A percentile compares a stretch with the other conserved stretches of the same genome.
These are phyloP conservation scores for Argentina silus DNA, from an alignment of 2,797 vertebrate species.

Conservation along the genomic window DNA sequence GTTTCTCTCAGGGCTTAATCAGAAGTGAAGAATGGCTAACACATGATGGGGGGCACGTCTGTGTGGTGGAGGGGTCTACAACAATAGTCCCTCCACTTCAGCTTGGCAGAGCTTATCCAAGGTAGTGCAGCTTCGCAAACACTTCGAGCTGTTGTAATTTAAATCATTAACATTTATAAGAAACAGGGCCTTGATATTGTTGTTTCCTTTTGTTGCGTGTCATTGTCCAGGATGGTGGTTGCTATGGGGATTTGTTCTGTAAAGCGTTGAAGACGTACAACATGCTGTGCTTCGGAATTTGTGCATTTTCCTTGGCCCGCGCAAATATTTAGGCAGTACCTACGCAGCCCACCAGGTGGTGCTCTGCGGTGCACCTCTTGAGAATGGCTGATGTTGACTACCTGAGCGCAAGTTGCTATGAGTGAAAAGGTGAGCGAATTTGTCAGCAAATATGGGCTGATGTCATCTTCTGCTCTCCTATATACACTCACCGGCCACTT, in stretches of 20 bases:
- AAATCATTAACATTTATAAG: conserved; percentile 8
- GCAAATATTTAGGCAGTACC: too few species aligned
- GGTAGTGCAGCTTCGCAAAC: background rate
- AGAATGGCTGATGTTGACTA: too few species aligned
- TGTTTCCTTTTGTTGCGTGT: conserved; percentile 29
- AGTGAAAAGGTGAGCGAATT: too few species aligned
- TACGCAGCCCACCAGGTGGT: too few species aligned
- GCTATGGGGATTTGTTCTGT: conserved; percentile 98
- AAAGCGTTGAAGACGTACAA: conserved; percentile 99
- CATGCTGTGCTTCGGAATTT: conserved; percentile 99
- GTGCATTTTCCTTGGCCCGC: too few species aligned
- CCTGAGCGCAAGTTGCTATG: too few species aligned
- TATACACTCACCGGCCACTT: too few species aligned
- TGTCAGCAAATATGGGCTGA: too few species aligned
- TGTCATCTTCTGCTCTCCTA: too few species aligned
- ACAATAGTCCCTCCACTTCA: too few species aligned
- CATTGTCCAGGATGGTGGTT: conserved; percentile 91
- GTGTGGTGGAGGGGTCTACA: conserved; percentile 34
- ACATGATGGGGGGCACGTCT: conserved; percentile 43
- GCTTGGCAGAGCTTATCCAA: too few species aligned
- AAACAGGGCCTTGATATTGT: conserved; percentile 19
- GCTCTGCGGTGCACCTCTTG: too few species aligned
- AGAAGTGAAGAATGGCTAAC: conserved; percentile 67
- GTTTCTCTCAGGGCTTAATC: conserved; percentile 60
- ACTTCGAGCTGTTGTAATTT: conserved; percentile 8